phyloP scores from a whole-genome alignment of 2,888 invertebrate species.

The Argynnis bischoffii region DNA sequence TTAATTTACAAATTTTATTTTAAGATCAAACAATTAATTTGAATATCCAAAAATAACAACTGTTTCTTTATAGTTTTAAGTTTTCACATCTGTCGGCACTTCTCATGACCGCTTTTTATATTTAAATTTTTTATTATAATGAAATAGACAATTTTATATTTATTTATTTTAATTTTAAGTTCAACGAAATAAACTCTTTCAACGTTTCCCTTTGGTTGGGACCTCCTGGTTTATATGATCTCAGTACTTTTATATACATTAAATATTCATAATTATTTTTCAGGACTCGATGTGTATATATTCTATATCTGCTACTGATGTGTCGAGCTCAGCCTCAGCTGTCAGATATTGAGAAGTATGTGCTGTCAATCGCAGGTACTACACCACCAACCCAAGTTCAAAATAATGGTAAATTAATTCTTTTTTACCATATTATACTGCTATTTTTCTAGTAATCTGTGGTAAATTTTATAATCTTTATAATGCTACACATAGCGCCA shows the following conservation, averaged over 20 bases:
- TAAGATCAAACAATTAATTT: too few species aligned
- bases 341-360: constrained; percentile 12
- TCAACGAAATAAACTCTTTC: neutral
- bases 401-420: neutral
- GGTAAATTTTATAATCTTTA: too few species aligned
- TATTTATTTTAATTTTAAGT: neutral
- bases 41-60: too few species aligned
- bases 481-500: too few species aligned
- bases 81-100: too few species aligned
- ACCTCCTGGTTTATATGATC: neutral
- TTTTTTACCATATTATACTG: too few species aligned
- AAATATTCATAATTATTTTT: neutral
- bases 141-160: too few species aligned
- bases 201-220: neutral
- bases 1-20: too few species aligned
- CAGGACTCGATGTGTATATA: constrained; percentile 2
- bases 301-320: neutral
- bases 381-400: neutral
- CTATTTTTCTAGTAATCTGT: too few species aligned
- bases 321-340: neutral
- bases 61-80: too few species aligned
- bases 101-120: too few species aligned
- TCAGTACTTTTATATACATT: neutral
- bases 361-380: neutral
- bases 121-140: too few species aligned